phyloP scores from a whole-genome alignment of 2,888 invertebrate genomes.

The Malthinus flaveolus region DNA sequence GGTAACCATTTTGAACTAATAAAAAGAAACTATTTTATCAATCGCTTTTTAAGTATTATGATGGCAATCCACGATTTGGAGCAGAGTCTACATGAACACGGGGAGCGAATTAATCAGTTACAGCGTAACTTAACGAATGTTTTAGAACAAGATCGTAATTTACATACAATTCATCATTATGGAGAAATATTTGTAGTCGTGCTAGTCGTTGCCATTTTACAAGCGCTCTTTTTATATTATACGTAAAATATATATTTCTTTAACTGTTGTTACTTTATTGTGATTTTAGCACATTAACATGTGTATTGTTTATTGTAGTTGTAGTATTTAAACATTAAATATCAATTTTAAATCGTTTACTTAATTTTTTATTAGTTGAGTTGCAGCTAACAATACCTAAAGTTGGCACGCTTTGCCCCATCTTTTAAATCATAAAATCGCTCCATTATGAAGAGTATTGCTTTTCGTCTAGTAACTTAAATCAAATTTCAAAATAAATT shows the following conservation, averaged over 20 bases:
- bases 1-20: slow-evolving; percentile 33
- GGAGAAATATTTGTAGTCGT: slow-evolving; percentile 40
- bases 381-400: no score
- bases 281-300: slow-evolving; percentile 3
- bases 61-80: slow-evolving; percentile 47
- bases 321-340: not conserved
- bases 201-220: slow-evolving; percentile 40
- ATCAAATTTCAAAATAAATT: no score
- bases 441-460: no score
- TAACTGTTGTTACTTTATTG: slow-evolving; percentile 3
- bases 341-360: no score
- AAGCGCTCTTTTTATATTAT: slow-evolving; percentile 53
- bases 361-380: no score
- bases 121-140: slow-evolving; percentile 43
- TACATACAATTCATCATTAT: slow-evolving; percentile 19
- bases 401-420: no score
- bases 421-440: no score
- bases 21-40: not conserved
- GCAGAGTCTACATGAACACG: slow-evolving; percentile 44
- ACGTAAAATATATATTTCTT: slow-evolving; percentile 43
- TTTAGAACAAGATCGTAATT: slow-evolving; percentile 32
- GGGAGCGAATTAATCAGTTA: slow-evolving; percentile 44
- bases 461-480: no score
- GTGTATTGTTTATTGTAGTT: not conserved
- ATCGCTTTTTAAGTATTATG: slow-evolving; percentile 42